Conservation (phyloP, 2,797 vertebrate genomes). For the Varecia variegata region DNA sequence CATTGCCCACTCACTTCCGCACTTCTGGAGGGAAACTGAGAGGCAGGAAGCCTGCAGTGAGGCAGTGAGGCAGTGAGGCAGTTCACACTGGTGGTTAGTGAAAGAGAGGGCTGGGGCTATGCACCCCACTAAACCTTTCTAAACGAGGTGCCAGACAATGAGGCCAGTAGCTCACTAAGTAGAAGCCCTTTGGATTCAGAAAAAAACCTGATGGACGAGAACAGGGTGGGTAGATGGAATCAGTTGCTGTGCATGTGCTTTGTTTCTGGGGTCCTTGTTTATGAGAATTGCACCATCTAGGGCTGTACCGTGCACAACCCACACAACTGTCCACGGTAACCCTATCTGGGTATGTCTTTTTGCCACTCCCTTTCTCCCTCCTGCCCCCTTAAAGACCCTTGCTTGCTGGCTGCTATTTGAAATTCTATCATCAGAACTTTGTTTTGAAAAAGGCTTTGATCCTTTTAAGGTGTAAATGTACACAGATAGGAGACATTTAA, state of each 20-base stretch:
- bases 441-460: not conserved
- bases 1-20: not conserved
- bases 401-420: not conserved
- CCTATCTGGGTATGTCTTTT: not conserved
- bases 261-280: not conserved
- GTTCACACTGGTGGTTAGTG: not conserved
- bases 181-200: not conserved
- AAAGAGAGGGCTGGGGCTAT: not conserved
- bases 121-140: not conserved
- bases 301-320: not conserved
- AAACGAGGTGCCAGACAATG: not conserved
- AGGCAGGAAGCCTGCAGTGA: not conserved
- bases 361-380: not conserved
- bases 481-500: not conserved
- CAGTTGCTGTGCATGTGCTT: not conserved
- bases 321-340: not conserved
- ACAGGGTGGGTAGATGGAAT: not conserved
- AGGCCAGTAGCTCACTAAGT: not conserved
- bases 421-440: not conserved
- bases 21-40: not conserved
- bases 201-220: not conserved
- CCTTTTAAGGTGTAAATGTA: not conserved
- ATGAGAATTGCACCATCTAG: not conserved
- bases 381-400: not conserved
- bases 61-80: not conserved